Evolutionary conservation across 2,113 vertebrate species (phyloP).

Genomic region (Colossoma macropomum): DNA sequence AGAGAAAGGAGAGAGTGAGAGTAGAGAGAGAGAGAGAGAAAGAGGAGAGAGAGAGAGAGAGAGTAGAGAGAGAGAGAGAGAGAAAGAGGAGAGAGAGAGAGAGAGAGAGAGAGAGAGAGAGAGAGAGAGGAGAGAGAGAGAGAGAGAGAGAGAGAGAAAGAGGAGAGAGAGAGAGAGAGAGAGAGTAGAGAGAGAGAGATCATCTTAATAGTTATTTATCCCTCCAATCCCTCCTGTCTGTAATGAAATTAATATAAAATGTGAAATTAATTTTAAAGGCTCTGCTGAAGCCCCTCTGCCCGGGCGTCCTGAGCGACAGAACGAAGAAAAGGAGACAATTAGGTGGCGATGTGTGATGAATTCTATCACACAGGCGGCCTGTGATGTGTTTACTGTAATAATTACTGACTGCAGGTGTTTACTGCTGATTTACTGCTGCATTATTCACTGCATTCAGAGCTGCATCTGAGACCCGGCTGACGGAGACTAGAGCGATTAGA

Average conservation of each 20-base stretch:
- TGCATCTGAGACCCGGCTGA: not conserved
- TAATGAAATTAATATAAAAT: not conserved
- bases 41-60: too few relatives aligned
- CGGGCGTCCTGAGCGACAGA: not conserved
- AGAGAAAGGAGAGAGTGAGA: too few relatives aligned
- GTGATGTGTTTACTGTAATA: not conserved
- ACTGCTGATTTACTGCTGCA: constrained; percentile 4
- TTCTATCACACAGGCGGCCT: constrained; percentile 2
- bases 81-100: too few relatives aligned
- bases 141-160: too few relatives aligned
- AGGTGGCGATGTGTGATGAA: too few relatives aligned
- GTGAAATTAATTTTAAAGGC: constrained; percentile 38
- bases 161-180: too few relatives aligned
- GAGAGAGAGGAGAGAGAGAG: too few relatives aligned
- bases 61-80: too few relatives aligned
- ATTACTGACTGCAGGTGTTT: constrained; percentile 1
- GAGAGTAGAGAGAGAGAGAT: not conserved
- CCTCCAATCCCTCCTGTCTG: not conserved
- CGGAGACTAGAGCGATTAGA: not conserved
- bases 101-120: too few relatives aligned
- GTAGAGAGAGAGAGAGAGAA: too few relatives aligned
- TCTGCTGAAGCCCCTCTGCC: not conserved
- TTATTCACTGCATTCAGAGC: not conserved
- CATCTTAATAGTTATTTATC: too few relatives aligned
- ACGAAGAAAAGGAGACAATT: not conserved